phyloP scores from a whole-genome alignment of 2,888 invertebrate genomes.

The Megaustenia siamemsis region DNA sequence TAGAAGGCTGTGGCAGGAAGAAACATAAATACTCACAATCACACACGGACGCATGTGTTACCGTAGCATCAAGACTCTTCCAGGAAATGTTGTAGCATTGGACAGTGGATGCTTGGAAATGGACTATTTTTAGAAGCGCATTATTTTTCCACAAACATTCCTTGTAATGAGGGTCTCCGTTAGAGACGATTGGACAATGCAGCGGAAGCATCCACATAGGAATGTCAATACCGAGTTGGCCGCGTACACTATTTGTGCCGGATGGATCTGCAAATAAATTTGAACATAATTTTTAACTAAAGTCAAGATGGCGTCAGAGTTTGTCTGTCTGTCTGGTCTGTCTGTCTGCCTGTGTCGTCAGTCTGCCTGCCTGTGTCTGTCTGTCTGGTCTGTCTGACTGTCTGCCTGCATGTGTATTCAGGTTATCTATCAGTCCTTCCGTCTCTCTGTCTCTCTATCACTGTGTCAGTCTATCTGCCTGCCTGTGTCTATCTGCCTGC shows the following conservation, averaged over 20 bases:
- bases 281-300: too few species aligned
- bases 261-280: slow-evolving; percentile 22
- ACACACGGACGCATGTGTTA: background rate
- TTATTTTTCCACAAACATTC: slow-evolving; percentile 70
- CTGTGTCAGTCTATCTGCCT: too few species aligned
- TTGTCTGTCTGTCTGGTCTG: too few species aligned
- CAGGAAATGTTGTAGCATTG: slow-evolving; percentile 91
- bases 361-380: too few species aligned
- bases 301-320: too few species aligned
- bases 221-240: slow-evolving; percentile 62
- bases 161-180: slow-evolving; percentile 63
- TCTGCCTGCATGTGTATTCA: too few species aligned
- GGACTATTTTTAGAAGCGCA: slow-evolving; percentile 65
- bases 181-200: slow-evolving; percentile 65
- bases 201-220: slow-evolving; percentile 69
- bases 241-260: background rate
- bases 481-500: too few species aligned
- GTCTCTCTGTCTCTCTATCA: too few species aligned
- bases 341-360: too few species aligned
- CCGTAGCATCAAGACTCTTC: slow-evolving; percentile 85
- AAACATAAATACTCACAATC: background rate
- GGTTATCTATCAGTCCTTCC: too few species aligned
- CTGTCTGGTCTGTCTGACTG: too few species aligned
- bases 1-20: too few species aligned
- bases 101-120: slow-evolving; percentile 59